These are phyloP conservation scores for Agrilus mali DNA, from an alignment of 2,888 invertebrate species.

Conservation along the genomic window DNA sequence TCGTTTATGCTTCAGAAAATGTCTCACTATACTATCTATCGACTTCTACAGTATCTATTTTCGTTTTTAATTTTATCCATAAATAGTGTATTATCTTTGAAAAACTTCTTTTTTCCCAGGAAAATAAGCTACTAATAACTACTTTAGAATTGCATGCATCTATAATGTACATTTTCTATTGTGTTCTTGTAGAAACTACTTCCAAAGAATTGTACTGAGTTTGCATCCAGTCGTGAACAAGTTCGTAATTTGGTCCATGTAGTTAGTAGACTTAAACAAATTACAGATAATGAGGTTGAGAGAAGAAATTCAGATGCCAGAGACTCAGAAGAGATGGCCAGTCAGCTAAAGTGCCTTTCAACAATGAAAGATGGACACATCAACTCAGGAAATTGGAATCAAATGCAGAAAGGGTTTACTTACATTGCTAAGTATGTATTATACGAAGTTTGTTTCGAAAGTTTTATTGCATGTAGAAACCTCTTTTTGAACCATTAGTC, in stretches of 20 bases:
- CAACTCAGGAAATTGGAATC: slow-evolving; percentile 32
- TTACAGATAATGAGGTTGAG: slow-evolving; percentile 36
- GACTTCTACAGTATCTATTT: too few relatives aligned
- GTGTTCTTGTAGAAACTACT: slow-evolving; percentile 34
- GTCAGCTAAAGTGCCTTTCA: slow-evolving; percentile 38
- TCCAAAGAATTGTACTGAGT: slow-evolving; percentile 42
- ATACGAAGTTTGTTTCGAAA: not conserved
- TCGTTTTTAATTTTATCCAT: too few relatives aligned
- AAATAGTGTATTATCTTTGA: too few relatives aligned
- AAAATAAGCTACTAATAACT: too few relatives aligned
- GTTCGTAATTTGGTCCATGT: slow-evolving; percentile 40
- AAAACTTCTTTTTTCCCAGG: too few relatives aligned
- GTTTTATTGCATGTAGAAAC: too few relatives aligned
- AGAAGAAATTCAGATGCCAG: slow-evolving; percentile 33
- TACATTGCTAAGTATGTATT: slow-evolving; percentile 35
- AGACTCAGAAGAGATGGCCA: slow-evolving; percentile 42
- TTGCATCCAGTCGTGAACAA: slow-evolving; percentile 43
- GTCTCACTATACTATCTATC: too few relatives aligned
- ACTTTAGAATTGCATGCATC: too few relatives aligned
- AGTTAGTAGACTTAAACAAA: slow-evolving; percentile 40
- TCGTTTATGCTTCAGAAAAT: too few relatives aligned
- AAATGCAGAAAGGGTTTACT: slow-evolving; percentile 41
- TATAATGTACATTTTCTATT: not conserved
- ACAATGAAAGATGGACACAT: slow-evolving; percentile 21
- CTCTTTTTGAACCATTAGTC: too few relatives aligned